Percentiles rank a stretch among this genome's conserved stretches.
Evolutionary conservation across 2,113 vertebrate species (phyloP).

Genomic region (Penelope pileata): DNA sequence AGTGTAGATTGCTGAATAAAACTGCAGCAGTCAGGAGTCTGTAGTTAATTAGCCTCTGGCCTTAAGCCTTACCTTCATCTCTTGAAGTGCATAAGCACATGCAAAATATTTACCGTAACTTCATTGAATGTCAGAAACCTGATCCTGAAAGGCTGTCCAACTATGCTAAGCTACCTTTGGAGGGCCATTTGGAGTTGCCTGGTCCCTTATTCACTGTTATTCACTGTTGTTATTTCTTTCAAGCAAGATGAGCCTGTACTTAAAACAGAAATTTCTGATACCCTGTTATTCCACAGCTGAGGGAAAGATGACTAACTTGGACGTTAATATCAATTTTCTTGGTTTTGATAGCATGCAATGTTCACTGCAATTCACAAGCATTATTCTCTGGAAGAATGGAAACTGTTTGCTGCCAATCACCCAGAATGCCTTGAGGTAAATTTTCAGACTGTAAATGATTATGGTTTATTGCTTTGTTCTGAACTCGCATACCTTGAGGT

Average conservation of each 20-base stretch:
- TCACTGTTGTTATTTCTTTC: neutral
- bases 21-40: neutral
- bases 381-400: conserved; percentile 95
- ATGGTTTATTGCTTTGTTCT: conserved; percentile 51
- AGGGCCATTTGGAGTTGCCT: neutral
- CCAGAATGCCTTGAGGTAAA: conserved; percentile 94
- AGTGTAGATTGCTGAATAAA: neutral
- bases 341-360: conserved; percentile 87
- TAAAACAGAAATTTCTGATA: neutral
- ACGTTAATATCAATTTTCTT: conserved; percentile 30
- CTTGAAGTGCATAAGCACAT: neutral
- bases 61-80: neutral
- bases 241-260: neutral
- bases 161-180: neutral
- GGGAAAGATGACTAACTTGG: neutral
- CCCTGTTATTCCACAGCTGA: neutral
- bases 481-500: neutral
- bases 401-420: conserved; percentile 87
- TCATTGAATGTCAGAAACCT: neutral
- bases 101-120: neutral
- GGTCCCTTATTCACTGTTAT: neutral
- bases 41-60: neutral
- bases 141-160: neutral
- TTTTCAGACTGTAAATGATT: conserved; percentile 9
- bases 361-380: conserved; percentile 98